Evolutionary conservation across 2,113 vertebrate species (phyloP), one percentile per base, ranked within the genome.

Genomic region (Tapirus terrestris): DNA sequence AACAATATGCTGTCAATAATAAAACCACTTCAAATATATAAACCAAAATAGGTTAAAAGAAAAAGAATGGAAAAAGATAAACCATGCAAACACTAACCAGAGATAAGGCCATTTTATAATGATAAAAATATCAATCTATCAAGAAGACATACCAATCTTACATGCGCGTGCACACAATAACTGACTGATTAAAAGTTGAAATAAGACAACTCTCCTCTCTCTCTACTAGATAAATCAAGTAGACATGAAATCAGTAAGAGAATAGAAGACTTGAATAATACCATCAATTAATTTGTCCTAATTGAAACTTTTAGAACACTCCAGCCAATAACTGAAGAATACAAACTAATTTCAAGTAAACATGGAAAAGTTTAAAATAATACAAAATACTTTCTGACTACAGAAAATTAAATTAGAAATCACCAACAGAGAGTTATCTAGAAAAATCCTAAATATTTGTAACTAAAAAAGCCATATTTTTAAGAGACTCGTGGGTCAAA

Each of bases 61-160:
- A 94, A 94, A 73, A 89, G 53, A 33, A 81, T 6, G n/a, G 65
- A 45, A 63, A 94, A 88, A 33, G 43, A 63, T 84, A 92, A 61
- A 31, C 43, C 27, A 89, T 5, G 7, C 20, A 84, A 61, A 73
- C 43, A 73, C 67, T 73, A 73, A 72, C 14, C 25, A 81, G 27
- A 72, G 2, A 60, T 21, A 48, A 91, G 25, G 48, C 56, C 36
- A 76, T 76, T 53, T 77, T 23, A 58, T 48, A 45, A 39, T 80
- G 39, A 94, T 21, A 72, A 88, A 83, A 88, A 80, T 60, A 17
- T 53, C 51, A 53, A 14, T 53, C 7, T 31, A 36, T 53, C 10
- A 56, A 79, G 27, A 56, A 79, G 39, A 58, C 36, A 53, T 7
- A 84, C 18, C 31, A 83, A 51, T 92, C 58, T 43, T 58, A 45